Conservation (phyloP, 2,888 invertebrate genomes). For the Callosobruchus maculatus region DNA sequence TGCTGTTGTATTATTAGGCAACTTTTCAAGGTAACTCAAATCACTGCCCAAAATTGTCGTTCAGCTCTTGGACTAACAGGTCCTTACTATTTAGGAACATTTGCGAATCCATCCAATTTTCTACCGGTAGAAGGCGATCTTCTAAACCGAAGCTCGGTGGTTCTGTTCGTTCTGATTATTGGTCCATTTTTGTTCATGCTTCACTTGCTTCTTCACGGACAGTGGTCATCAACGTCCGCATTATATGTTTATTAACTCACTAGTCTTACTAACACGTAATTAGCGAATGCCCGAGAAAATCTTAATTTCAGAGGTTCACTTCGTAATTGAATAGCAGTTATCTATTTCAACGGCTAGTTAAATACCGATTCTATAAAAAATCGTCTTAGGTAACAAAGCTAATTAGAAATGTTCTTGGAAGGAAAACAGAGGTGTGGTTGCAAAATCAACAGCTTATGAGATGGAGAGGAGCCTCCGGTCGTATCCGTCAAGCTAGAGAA, state of each 20-base stretch:
- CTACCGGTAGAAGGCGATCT: conserved; percentile 22
- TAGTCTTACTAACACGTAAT: neutral
- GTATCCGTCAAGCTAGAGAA: too few species aligned
- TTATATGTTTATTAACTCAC: neutral
- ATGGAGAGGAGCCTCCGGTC: too few species aligned
- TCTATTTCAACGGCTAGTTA: neutral
- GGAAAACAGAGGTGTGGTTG: too few species aligned
- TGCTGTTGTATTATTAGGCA: too few species aligned
- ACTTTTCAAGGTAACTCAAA: too few species aligned
- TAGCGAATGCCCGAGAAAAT: neutral
- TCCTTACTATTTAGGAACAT: neutral
- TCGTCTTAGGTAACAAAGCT: neutral
- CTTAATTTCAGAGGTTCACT: neutral
- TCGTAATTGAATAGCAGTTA: neutral
- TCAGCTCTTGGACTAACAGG: too few species aligned
- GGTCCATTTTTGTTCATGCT: conserved; percentile 25
- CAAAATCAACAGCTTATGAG: too few species aligned
- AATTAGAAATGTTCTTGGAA: too few species aligned
- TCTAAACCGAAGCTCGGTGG: conserved; percentile 26
- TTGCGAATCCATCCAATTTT: conserved; percentile 12
- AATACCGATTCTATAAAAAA: neutral
- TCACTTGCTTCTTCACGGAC: conserved; percentile 15
- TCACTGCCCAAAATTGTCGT: too few species aligned
- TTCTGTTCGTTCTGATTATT: conserved; percentile 26
- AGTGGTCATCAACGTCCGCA: neutral